Evolutionary conservation across 2,888 invertebrate genomes (phyloP), one percentile per base, ranked within the genome.

Genomic region (Lissocephala sabroskyi): DNA sequence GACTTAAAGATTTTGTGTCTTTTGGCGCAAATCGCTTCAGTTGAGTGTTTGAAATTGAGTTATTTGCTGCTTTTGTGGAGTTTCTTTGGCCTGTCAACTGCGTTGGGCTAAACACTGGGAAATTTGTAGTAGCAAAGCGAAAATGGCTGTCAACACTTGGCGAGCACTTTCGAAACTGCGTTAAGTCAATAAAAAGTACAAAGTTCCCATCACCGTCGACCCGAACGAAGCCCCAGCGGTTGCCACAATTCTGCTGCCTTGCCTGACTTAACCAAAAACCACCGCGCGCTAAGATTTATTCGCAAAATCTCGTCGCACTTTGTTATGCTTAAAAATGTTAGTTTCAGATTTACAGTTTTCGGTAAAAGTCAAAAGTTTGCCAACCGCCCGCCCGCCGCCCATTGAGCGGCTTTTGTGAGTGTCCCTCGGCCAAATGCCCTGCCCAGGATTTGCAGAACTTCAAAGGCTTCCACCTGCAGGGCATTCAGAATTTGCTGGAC

Each of bases 141-240:
- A 61, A 59, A 52, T 48, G 55, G 57, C 41, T 44, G 53, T 40
- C 47, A 62, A 66, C 68, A 66, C 57, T 71, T 67, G 47, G 56
- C n/a, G 36, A 45, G 67, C 57, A 75, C 55, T 76, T 73, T 52
- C 56, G 62, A 71, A n/a, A 67, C 62, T 71, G 65, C 77, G 56
- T 54, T 76, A 73, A 76, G 68, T 79, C 74, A 79, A 79, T 65
- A 71, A 47, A 65, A 74, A n/a, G n/a, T n/a, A n/a, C n/a, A 74
- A 70, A 76, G 61, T 78, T 78, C 45, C 43, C 63, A 63, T 75
- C 59, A 62, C 47, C 59, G 55, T 66, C 40, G 42, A 28, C 40
- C 45, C 40, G 49, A 49, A 48, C 53, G 39, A 52, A 55, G 29
- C 30, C 30, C 30, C 30, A 10, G 13, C 30, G 13, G n/a, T n/a